Evolutionary conservation across 2,797 vertebrate genomes (phyloP).

Genomic region (Phalloptychus januarius): DNA sequence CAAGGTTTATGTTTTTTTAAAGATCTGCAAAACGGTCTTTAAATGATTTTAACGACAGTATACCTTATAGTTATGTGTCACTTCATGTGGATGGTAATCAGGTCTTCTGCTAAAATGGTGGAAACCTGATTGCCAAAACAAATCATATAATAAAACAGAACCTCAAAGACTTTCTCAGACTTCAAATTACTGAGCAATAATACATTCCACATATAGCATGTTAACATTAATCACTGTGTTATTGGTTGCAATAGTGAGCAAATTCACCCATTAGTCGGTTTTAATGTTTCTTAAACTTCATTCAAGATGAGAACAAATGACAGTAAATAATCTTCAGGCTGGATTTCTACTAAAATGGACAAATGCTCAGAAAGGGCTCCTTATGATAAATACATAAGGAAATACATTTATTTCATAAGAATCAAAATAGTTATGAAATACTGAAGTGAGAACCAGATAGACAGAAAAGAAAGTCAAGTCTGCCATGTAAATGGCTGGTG

Average conservation of each 20-base stretch:
- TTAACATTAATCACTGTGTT: background rate
- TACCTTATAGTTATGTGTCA: too few relatives aligned
- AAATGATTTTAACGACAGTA: background rate
- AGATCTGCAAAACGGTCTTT: background rate
- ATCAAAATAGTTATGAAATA: background rate
- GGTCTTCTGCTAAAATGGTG: background rate
- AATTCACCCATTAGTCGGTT: background rate
- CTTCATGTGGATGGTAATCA: too few relatives aligned
- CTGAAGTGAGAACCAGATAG: background rate
- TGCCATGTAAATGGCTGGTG: background rate
- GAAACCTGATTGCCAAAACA: background rate
- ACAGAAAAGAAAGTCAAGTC: background rate
- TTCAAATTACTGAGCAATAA: background rate
- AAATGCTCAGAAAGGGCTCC: background rate
- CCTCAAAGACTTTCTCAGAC: background rate
- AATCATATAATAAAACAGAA: background rate
- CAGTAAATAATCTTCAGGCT: background rate
- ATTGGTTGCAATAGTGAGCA: background rate
- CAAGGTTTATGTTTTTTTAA: background rate
- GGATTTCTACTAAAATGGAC: background rate
- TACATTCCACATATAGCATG: background rate
- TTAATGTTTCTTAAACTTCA: background rate
- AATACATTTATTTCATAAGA: background rate
- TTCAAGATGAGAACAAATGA: background rate
- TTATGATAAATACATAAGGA: background rate